phyloP scores from a whole-genome alignment of 2,888 invertebrate genomes.

The Itoplectis maculator region DNA sequence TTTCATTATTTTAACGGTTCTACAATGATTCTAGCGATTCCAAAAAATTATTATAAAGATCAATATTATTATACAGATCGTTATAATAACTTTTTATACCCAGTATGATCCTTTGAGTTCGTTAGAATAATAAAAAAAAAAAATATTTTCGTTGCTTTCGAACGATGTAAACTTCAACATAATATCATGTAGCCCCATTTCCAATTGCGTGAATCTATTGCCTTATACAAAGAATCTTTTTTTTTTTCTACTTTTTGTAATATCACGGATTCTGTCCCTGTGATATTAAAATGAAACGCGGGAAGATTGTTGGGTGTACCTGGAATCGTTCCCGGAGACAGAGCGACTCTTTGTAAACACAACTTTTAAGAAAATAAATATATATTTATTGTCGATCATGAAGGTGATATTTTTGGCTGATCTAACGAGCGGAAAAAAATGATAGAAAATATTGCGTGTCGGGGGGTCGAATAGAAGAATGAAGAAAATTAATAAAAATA shows the following conservation, averaged over 20 bases:
- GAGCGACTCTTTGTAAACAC: constrained; percentile 59
- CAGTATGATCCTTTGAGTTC: no score
- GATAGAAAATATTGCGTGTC: not conserved
- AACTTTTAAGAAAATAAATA: constrained; percentile 67
- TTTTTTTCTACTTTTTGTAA: constrained; percentile 35
- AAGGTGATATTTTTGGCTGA: constrained; percentile 64
- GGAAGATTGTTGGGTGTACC: constrained; percentile 40
- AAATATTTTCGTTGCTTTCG: no score
- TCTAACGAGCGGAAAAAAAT: constrained; percentile 24
- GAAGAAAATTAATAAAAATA: not conserved
- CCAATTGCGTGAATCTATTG: constrained; percentile 40
- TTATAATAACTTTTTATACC: no score
- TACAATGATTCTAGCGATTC: no score
- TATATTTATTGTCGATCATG: constrained; percentile 73
- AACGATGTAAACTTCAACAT: no score
- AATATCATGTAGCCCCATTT: constrained; percentile 44
- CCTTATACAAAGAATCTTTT: constrained; percentile 42
- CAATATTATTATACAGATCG: no score
- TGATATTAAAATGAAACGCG: constrained; percentile 35
- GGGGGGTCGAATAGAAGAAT: not conserved
- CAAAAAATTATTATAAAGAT: no score
- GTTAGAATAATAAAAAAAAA: no score
- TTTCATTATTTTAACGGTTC: no score
- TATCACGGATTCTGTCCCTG: constrained; percentile 47
- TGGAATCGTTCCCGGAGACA: constrained; percentile 25